These are phyloP conservation scores for Phaetusa simplex DNA, from an alignment of 2,113 vertebrate species.

Conservation along the genomic window DNA sequence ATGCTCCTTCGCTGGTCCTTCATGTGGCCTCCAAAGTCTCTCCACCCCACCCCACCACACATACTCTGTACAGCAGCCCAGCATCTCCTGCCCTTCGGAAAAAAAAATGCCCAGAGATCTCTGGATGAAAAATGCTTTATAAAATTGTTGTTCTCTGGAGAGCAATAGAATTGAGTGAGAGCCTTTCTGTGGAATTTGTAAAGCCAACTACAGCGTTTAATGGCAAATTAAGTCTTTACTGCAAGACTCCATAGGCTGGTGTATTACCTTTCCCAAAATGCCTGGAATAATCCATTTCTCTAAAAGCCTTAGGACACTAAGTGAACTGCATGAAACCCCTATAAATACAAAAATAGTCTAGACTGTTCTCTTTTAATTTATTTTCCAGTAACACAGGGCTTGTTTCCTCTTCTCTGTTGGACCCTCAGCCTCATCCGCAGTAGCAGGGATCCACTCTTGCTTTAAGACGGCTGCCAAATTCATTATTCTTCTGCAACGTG, in stretches of 20 bases:
- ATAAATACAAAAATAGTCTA: background rate
- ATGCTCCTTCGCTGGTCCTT: background rate
- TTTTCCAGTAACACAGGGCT: background rate
- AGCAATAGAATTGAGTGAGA: background rate
- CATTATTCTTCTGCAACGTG: background rate
- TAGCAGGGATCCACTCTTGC: background rate
- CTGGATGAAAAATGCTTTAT: background rate
- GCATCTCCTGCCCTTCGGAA: background rate
- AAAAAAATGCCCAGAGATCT: background rate
- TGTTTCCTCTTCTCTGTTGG: background rate
- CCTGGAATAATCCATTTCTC: background rate
- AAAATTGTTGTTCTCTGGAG: background rate
- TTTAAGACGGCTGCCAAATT: background rate
- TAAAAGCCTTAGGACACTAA: background rate
- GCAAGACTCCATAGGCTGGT: background rate
- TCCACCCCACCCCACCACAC: background rate
- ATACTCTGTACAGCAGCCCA: fast-evolving
- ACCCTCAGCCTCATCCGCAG: background rate
- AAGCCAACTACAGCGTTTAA: background rate
- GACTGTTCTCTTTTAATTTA: background rate
- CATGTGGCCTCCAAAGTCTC: background rate
- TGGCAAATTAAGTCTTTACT: constrained; percentile 9
- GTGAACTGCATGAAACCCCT: background rate
- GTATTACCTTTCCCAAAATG: background rate
- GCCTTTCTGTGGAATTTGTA: background rate